A percentile compares a stretch with the other conserved stretches of the same genome.
Conservation (phyloP, 2,797 vertebrate genomes). For the Neoniphon sammara region DNA sequence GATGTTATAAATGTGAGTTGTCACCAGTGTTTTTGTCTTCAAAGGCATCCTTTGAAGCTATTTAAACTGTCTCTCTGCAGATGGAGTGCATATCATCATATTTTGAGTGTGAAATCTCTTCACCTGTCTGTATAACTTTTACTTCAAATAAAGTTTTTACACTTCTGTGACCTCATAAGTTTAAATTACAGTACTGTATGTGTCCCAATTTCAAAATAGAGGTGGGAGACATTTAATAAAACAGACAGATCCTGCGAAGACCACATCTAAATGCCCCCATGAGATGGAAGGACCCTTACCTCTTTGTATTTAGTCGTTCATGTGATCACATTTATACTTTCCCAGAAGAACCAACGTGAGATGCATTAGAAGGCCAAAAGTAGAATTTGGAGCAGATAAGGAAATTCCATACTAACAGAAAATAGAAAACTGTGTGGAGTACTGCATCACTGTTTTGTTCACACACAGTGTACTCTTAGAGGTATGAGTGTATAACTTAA, state of each 20-base stretch:
- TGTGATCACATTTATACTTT: not conserved
- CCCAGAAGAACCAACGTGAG: not conserved
- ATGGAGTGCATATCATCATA: slow-evolving; percentile 69
- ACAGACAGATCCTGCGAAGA: not conserved
- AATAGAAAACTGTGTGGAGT: not conserved
- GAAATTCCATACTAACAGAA: not conserved
- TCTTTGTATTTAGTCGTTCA: not conserved
- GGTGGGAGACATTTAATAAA: slow-evolving; percentile 12
- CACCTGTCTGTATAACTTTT: slow-evolving; percentile 70
- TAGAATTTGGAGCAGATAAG: not conserved
- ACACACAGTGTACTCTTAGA: not conserved
- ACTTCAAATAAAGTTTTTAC: slow-evolving; percentile 37
- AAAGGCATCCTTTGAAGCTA: slow-evolving; percentile 81
- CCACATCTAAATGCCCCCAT: not conserved
- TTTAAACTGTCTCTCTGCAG: slow-evolving; percentile 77
- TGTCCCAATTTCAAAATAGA: slow-evolving; percentile 21
- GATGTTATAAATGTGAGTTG: slow-evolving; percentile 83
- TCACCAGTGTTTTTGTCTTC: slow-evolving; percentile 81
- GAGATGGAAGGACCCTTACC: not conserved
- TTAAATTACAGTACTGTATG: slow-evolving; percentile 18
- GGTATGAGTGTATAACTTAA: not conserved
- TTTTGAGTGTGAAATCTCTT: slow-evolving; percentile 74
- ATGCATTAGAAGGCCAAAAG: not conserved
- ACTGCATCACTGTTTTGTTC: not conserved
- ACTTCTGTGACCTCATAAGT: slow-evolving; percentile 50